A percentile compares a stretch with the other conserved stretches of the same genome.
Conservation (phyloP, 2,888 invertebrate genomes). For the Amiota mariae region DNA sequence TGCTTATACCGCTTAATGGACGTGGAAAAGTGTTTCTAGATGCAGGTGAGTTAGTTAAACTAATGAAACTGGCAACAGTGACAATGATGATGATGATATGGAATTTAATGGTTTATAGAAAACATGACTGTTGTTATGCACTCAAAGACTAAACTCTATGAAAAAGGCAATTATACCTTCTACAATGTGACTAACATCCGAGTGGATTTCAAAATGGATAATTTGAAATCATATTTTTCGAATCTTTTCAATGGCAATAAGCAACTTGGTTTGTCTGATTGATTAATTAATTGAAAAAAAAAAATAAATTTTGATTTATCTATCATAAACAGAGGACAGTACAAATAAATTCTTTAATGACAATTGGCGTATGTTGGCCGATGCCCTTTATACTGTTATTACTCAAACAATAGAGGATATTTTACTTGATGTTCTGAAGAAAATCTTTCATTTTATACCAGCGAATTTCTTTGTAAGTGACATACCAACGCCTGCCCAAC, state of each 20-base stretch:
- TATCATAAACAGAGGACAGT: constrained; percentile 79
- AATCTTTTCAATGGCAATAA: constrained; percentile 84
- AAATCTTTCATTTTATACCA: constrained; percentile 81
- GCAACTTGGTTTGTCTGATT: constrained; percentile 77
- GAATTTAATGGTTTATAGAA: constrained; percentile 71
- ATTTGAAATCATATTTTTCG: constrained; percentile 80
- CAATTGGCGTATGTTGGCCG: constrained; percentile 83
- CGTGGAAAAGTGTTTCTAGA: constrained; percentile 82
- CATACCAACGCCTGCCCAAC: constrained; percentile 73
- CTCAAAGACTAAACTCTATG: constrained; percentile 79
- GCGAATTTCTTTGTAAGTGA: constrained; percentile 82
- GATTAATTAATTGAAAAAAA: background rate
- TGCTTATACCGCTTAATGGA: constrained; percentile 81
- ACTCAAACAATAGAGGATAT: constrained; percentile 83
- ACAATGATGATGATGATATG: background rate
- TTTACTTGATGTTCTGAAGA: constrained; percentile 79
- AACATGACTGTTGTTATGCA: constrained; percentile 80
- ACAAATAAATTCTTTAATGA: constrained; percentile 84
- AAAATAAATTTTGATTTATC: background rate
- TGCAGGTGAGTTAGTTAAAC: constrained; percentile 77
- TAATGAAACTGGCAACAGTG: background rate
- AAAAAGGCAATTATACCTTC: constrained; percentile 79
- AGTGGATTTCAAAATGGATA: constrained; percentile 81
- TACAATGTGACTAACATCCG: constrained; percentile 81
- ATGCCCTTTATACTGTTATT: constrained; percentile 81